A percentile compares a stretch with the other conserved stretches of the same genome.
Evolutionary conservation across 2,888 invertebrate species (phyloP).

Genomic region (Dicyrtomina minuta): DNA sequence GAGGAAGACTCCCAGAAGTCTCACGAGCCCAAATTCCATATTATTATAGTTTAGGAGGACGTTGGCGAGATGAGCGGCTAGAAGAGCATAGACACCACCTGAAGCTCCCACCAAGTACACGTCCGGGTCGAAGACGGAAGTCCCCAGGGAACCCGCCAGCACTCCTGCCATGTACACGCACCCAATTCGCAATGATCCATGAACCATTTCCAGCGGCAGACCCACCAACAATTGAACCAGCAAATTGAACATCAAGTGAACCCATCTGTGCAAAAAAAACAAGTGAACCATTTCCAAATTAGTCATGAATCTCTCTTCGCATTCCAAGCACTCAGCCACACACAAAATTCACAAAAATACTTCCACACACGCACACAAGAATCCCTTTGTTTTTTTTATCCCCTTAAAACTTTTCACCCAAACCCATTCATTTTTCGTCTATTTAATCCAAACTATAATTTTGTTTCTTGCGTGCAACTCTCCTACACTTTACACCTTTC

Average conservation of each 20-base stretch:
- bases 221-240: constrained; percentile 91
- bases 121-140: constrained; percentile 89
- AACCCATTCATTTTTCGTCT: too few species aligned
- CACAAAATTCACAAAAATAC: background rate
- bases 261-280: constrained; percentile 66
- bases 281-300: background rate
- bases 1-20: constrained; percentile 84
- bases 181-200: constrained; percentile 80
- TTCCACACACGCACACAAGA: too few species aligned
- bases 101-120: constrained; percentile 95
- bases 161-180: constrained; percentile 91
- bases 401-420: too few species aligned
- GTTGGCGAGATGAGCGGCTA: constrained; percentile 94
- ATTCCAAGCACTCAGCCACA: background rate
- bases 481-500: too few species aligned
- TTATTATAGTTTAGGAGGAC: constrained; percentile 92
- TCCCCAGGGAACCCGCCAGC: constrained; percentile 75
- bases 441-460: too few species aligned
- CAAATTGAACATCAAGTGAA: constrained; percentile 91
- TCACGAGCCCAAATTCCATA: constrained; percentile 88
- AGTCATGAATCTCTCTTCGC: background rate
- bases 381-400: too few species aligned
- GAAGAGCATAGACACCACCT: constrained; percentile 93
- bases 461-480: too few species aligned
- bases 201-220: constrained; percentile 92